Base-by-base conservation (phyloP, 2,888 invertebrate species). In the Polymixis lichenea region DNA sequence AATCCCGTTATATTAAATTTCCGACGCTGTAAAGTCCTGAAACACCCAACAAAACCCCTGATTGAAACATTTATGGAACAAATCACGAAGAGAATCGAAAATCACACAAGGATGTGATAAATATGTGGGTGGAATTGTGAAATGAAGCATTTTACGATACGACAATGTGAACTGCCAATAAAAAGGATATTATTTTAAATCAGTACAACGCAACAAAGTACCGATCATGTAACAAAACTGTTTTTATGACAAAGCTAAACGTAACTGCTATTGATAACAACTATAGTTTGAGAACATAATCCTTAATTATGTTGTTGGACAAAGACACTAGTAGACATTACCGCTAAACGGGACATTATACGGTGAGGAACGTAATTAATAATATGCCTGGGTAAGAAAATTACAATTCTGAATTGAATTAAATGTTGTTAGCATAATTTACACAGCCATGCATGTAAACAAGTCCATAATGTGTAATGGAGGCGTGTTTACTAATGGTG, bases 181-280 rank as follows among this genome's bases (percentile, higher is more conserved):
- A 88, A 87, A 89, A 84, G 80, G 82, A 80, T 75, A 84, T 85
- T 80, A 88, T 88, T 87, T 88, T 85, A 87, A 87, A 88, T 88
- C 89, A 85, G 75, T 77, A n/a, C 77, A 82, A 75, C 72, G 76
- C 38, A 82, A 86, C 80, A 78, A 84, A 83, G 79, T 77, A 80
- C 83, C 80, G 86, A 85, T 83, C 86, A 85, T 80, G 82, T 83
- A 85, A 87, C 87, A 80, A 75, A 80, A 83, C 75, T 49, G 72
- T 87, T 88, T n/a, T 88, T 85, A 88, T 87, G 79, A 78, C 71
- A 53, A 82, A 85, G 69, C 85, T 28, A 83, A 87, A 87, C 72
- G 70, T 81, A 79, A 78, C 80, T 79, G 72, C 76, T 78, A 82
- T 87, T 70, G 75, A 78, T 76, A 80, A 75, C 74, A 83, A 83